These are phyloP conservation scores for Triplophysa siluroides DNA, from an alignment of 2,113 vertebrate species.

Conservation along the genomic window DNA sequence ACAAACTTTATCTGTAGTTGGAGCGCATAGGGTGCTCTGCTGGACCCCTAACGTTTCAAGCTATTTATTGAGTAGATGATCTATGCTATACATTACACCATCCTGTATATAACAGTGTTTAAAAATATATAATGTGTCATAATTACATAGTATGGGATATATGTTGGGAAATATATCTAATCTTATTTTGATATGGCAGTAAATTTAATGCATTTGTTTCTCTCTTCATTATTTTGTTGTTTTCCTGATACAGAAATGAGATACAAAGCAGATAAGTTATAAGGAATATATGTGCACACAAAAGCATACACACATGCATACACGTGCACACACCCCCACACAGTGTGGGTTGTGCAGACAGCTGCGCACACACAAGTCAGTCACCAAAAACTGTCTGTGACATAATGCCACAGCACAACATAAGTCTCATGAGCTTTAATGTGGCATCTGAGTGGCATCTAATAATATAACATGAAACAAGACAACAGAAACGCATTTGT, in stretches of 20 bases:
- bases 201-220: background rate
- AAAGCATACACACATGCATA: conserved; percentile 1
- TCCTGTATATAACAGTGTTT: background rate
- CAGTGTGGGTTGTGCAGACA: conserved; percentile 18
- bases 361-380: conserved; percentile 39
- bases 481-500: background rate
- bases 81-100: background rate
- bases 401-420: conserved; percentile 23
- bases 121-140: background rate
- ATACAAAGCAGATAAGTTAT: background rate
- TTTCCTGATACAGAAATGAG: background rate
- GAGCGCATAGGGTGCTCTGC: background rate
- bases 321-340: background rate
- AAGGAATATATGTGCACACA: background rate
- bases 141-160: too few relatives aligned
- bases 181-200: background rate
- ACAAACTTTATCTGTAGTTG: conserved; percentile 19
- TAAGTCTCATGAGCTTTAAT: conserved; percentile 18
- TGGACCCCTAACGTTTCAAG: background rate
- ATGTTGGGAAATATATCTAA: background rate
- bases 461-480: conserved; percentile 5
- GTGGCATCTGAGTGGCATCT: conserved; percentile 30
- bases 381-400: conserved; percentile 31
- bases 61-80: background rate
- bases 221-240: background rate